phyloP scores from a whole-genome alignment of 2,888 invertebrate genomes.

The Ptycholaimellus sp. region DNA sequence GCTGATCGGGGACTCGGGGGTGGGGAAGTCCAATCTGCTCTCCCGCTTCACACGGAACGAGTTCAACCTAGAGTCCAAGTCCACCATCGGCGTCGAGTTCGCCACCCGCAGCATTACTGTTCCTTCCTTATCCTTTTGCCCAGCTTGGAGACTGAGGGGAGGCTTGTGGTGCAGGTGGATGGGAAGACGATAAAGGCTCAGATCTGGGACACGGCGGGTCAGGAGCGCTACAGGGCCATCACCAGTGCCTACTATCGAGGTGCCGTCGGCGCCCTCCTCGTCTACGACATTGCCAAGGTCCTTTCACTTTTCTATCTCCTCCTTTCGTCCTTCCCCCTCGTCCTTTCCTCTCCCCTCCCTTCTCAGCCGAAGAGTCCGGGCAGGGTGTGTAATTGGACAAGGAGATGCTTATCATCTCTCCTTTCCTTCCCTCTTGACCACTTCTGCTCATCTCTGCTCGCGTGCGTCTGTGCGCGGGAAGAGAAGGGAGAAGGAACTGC shows the following conservation, averaged over 20 bases:
- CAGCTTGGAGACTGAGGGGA: conserved; percentile 2
- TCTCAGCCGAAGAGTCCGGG: too few relatives aligned
- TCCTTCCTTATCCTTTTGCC: conserved; percentile 4
- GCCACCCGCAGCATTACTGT: conserved; percentile 94
- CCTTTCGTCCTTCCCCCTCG: too few relatives aligned
- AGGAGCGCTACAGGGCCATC: conserved; percentile 87
- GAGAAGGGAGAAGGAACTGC: too few relatives aligned
- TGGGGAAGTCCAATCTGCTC: conserved; percentile 95
- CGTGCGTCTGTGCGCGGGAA: too few relatives aligned
- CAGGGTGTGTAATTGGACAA: too few relatives aligned
- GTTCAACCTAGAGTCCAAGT: conserved; percentile 99
- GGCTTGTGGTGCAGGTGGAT: conserved; percentile 66
- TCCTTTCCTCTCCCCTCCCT: too few relatives aligned
- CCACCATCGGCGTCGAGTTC: conserved; percentile 99
- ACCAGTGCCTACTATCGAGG: conserved; percentile 89
- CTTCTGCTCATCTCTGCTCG: too few relatives aligned
- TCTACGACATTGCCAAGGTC: conserved; percentile 90
- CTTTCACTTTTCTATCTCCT: too few relatives aligned
- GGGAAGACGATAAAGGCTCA: conserved; percentile 98
- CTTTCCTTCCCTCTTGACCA: too few relatives aligned
- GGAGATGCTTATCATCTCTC: too few relatives aligned
- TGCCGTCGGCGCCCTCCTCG: conserved; percentile 89
- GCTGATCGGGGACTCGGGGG: conserved; percentile 96
- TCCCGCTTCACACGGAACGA: conserved; percentile 99
- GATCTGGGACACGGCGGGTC: conserved; percentile 96